phyloP scores from a whole-genome alignment of 2,797 vertebrate species.

The Peromyscus eremicus region DNA sequence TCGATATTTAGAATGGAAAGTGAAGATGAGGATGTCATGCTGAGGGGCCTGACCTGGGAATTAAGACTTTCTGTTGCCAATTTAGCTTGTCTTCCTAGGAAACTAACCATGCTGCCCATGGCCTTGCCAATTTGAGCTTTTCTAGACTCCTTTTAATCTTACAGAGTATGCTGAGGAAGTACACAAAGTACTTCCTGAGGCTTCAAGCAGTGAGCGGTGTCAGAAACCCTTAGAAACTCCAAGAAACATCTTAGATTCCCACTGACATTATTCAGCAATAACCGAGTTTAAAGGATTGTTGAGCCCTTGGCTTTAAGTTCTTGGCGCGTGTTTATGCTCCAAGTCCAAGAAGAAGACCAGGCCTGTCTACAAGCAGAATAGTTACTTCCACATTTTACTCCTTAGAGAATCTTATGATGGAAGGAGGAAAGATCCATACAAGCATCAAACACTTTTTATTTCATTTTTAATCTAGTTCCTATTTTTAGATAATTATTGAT shows the following conservation, averaged over 20 bases:
- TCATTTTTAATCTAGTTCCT: neutral
- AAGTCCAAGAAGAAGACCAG: neutral
- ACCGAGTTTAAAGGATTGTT: neutral
- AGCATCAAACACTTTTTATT: conserved; percentile 7
- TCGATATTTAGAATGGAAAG: neutral
- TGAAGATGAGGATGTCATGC: neutral
- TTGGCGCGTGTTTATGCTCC: neutral
- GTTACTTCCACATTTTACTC: neutral
- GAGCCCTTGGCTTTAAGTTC: neutral
- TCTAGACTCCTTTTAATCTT: neutral
- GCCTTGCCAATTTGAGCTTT: neutral
- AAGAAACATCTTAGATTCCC: neutral
- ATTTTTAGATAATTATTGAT: neutral
- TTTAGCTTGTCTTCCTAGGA: neutral
- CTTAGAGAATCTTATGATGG: neutral
- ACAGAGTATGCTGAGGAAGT: neutral
- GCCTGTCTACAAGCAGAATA: neutral
- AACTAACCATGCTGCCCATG: neutral
- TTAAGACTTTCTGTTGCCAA: neutral
- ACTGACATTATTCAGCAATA: neutral
- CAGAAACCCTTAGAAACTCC: neutral
- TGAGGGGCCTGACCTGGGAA: neutral
- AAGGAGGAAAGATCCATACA: neutral
- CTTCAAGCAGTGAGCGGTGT: neutral
- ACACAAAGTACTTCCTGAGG: neutral